Base-by-base conservation (phyloP, 2,797 vertebrate species). In the Gambusia yucatana region DNA sequence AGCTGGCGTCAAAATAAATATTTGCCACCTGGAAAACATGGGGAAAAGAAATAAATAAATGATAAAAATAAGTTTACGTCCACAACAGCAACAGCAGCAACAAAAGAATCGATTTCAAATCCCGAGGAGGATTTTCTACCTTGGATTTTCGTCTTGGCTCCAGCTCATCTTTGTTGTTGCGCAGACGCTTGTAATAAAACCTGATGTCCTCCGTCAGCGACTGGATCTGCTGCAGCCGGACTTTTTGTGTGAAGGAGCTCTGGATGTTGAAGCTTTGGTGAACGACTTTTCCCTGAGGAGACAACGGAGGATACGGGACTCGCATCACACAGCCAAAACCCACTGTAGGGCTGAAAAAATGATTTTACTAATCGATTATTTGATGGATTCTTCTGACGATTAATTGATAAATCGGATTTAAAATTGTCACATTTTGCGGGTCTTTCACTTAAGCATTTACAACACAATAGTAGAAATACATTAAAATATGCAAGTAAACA, bases 181-280 rank as follows among this genome's bases (percentile, higher is more conserved):
- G 97, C 76, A 99, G 95, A 73, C 96, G 96, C 91, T 97, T 99
- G 92, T 97, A 98, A 91, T 97, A 99, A 95, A 99, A 99, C 46
- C 98, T 96, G 16, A 97, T 88, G 55, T 99, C 98, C 93, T 98
- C 97, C 0, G 98, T 97, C 73, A 99, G 95, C 52, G 98, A 97
- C 78, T 96, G 96, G 90, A 99, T 97, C 88, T 98, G 97, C 77
- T 98, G 97, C 82, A 99, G 96, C 89, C 97, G 96, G 81, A 99
- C 98, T 92, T 97, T 98, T 94, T 99, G 98, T 81, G 98, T 98
- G 90, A 99, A 99, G 79, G 98, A 98, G 94, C 97, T 99, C 94
- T 97, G 97, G 77, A 99, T 93, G 89, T 96, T 98, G 92, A 99
- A 96, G 91, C 97, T 97, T 77, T 99, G 98, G 94, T 99, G 98